Conservation (phyloP, 2,797 vertebrate species). For the Diceros bicornis region DNA sequence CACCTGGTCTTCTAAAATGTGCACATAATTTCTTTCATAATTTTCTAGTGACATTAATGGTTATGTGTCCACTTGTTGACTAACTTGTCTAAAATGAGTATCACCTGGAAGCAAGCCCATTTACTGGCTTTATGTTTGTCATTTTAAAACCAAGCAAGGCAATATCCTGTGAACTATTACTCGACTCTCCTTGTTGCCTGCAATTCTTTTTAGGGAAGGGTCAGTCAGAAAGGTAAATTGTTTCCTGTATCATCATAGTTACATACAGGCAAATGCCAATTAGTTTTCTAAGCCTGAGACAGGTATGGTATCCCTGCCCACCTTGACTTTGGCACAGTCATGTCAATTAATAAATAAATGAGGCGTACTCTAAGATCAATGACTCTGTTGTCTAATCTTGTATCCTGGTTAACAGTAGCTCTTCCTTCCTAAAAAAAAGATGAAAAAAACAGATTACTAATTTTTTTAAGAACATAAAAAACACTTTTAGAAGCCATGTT, state of each 20-base stretch:
- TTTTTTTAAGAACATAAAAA: constrained; percentile 67
- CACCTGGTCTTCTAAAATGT: constrained; percentile 36
- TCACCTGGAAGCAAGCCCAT: constrained; percentile 28
- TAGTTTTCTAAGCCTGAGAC: not conserved
- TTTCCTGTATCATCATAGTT: constrained; percentile 39
- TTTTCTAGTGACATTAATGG: constrained; percentile 35
- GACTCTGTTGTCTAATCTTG: constrained; percentile 98
- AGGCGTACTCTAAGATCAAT: constrained; percentile 97
- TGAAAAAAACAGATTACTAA: not conserved
- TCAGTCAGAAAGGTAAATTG: constrained; percentile 3
- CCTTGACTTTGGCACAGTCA: constrained; percentile 11
- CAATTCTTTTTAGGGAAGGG: not conserved
- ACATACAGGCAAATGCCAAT: constrained; percentile 16
- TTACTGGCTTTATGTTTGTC: constrained; percentile 53
- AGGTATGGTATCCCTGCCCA: not conserved
- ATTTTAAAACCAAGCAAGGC: constrained; percentile 63
- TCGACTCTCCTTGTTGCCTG: not conserved
- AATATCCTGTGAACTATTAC: constrained; percentile 25
- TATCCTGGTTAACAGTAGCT: constrained; percentile 99
- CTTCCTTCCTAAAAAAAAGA: constrained; percentile 94
- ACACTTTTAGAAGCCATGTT: constrained; percentile 24
- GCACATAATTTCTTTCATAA: constrained; percentile 40
- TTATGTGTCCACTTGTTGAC: constrained; percentile 23
- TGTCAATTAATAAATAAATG: constrained; percentile 67
- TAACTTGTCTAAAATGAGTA: constrained; percentile 41